Evolutionary conservation across 2,113 vertebrate genomes (phyloP).

Genomic region (Phylloscopus trochilus): DNA sequence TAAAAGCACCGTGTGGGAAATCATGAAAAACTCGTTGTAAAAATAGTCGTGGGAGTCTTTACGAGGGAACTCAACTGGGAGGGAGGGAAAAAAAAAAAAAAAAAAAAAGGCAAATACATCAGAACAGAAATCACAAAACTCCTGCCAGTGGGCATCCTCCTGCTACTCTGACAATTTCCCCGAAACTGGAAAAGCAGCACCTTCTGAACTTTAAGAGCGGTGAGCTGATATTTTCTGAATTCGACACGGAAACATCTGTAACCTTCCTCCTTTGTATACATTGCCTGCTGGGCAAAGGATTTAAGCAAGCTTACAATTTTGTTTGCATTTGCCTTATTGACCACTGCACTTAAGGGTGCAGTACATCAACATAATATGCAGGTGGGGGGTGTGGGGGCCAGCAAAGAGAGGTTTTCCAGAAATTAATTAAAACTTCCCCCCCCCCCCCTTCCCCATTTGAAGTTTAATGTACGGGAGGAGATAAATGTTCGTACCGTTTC

Average conservation of each 20-base stretch:
- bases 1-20: not conserved
- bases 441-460: not conserved
- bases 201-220: conserved; percentile 27
- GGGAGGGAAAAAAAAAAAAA: not conserved
- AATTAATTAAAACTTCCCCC: conserved; percentile 67
- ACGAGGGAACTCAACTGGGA: not conserved
- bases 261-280: conserved; percentile 12
- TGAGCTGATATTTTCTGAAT: conserved; percentile 23
- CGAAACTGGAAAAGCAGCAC: conserved; percentile 11
- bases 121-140: not conserved
- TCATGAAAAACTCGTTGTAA: not conserved
- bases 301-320: conserved; percentile 42
- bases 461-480: conserved; percentile 56
- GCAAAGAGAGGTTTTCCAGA: conserved; percentile 20
- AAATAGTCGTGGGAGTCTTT: not conserved
- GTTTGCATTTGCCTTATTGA: conserved; percentile 54
- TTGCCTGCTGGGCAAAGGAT: conserved; percentile 12
- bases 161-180: not conserved
- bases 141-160: not conserved
- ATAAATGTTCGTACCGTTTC: conserved; percentile 66
- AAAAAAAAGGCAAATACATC: not conserved
- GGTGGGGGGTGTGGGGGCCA: not conserved
- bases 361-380: conserved; percentile 15
- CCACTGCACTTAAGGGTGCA: conserved; percentile 44
- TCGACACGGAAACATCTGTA: conserved; percentile 18